Base-by-base conservation (phyloP, 2,888 invertebrate species). In the Meta bourneti region DNA sequence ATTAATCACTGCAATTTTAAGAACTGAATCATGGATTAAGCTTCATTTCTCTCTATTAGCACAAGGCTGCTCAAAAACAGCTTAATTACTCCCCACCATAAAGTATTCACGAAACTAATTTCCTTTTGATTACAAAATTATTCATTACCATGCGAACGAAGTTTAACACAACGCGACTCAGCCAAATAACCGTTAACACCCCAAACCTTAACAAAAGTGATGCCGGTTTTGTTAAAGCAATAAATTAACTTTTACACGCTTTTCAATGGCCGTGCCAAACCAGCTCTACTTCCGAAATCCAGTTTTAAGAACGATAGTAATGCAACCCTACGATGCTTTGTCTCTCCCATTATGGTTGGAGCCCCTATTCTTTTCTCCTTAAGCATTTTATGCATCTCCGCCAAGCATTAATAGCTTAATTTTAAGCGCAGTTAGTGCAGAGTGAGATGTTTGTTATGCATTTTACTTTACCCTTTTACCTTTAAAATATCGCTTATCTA, bases 401-500 rank as follows among this genome's bases (percentile, higher is more conserved):
- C 51, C 51, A 79, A 80, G 80, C 87, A 71, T 87, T 87, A 80
- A 87, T 87, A 52, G 79, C 87, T 87, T 80, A 87, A 87, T 87
- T 79, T 72, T 51, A 79, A 80, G 71, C 87, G 84, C 71, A 80
- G 72, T 78, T 78, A 72, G 48, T 80, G 87, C 87, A 19, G 72
- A n/a, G 49, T 87, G 71, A 79, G 87, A 77, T 69, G 20, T 78
- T 78, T 87, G 87, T 87, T 80, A 52, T 48, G 71, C 71, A 34
- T 80, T 87, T 54, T 54, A 87, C 71, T 80, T 79, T 48, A 11
- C 79, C 69, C 80, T 71, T 16, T 51, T 52, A 78, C 70, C 86
- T 78, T 77, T 86, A 86, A 86, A 86, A 86, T 86, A 86, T 86
- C 87, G 79, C 87, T 79, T 87, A 87, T 87, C 87, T 87, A 80